Base-by-base conservation (phyloP, 2,113 vertebrate genomes). In the Tenebrosternarchus preto region DNA sequence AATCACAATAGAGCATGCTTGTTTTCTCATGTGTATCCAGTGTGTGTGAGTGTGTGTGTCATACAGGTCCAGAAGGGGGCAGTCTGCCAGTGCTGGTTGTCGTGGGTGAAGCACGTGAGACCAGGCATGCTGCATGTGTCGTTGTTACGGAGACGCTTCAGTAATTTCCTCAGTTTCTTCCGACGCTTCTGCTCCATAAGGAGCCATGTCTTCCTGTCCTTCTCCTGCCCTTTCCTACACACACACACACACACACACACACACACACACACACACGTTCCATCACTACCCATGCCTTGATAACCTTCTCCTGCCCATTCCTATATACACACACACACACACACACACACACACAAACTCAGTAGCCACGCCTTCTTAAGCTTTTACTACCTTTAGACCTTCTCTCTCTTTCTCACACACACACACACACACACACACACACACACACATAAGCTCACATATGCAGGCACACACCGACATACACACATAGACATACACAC, bases 11-110 rank as follows among this genome's bases (percentile, higher is more conserved):
- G 19, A 66, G 29, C 11, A 12, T 15, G 43, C 43, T 50, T 50
- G 43, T 12, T 50, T 50, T 50, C 63, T 27, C 27, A 57, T 75
- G 31, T 46, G 60, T 50, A 15, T 50, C 9, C 12, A 71, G 73
- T 67, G 71, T 69, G 33, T 33, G 63, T 75, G 31, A 33, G 60
- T 43, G 68, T 67, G 46, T 60, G 27, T 61, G 73, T 43, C 92
- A 90, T 93, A 98, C 96, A 0, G 39, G 96, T 97, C 97, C 97
- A 98, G 80, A 94, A 94, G 0, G 97, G 96, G 0, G 96, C 92
- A 0, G 96, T 98, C 87, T 98, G 96, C 96, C 96, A 98, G 92
- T 99, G 97, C 80, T 98, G 96, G 94, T 99, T 97, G 92, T 98
- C 95, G 0, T 99, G 97, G 3, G 97, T 98, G 91, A 98, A 98